These are phyloP conservation scores for Ginglymostoma cirratum DNA, from an alignment of 2,113 vertebrate species.

Conservation along the genomic window DNA sequence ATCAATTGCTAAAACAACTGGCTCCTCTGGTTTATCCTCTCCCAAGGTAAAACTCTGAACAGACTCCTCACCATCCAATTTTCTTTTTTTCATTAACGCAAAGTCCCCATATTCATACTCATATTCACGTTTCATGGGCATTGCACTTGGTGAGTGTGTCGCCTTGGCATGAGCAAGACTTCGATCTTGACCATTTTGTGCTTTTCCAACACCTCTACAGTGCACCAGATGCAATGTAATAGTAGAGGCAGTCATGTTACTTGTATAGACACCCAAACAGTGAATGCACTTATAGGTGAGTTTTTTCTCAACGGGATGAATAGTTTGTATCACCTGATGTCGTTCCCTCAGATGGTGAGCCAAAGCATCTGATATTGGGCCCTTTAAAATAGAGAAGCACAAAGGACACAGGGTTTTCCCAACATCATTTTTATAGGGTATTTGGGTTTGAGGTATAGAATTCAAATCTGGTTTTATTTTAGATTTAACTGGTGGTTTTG, in stretches of 20 bases:
- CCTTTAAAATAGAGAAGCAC: slow-evolving; percentile 95
- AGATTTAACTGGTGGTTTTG: slow-evolving; percentile 74
- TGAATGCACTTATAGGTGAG: slow-evolving; percentile 97
- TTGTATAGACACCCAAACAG: slow-evolving; percentile 93
- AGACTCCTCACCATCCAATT: slow-evolving; percentile 58
- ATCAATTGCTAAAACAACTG: slow-evolving; percentile 79
- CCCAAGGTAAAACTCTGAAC: slow-evolving; percentile 59
- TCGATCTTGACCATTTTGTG: slow-evolving; percentile 88
- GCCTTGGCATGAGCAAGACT: slow-evolving; percentile 64
- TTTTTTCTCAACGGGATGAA: slow-evolving; percentile 96
- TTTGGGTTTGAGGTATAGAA: slow-evolving; percentile 74
- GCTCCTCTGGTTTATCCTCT: slow-evolving; percentile 81
- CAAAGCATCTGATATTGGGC: slow-evolving; percentile 90
- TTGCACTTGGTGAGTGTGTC: slow-evolving; percentile 60
- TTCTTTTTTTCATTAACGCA: slow-evolving; percentile 73
- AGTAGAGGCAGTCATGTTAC: slow-evolving; percentile 98
- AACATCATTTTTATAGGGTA: slow-evolving; percentile 93
- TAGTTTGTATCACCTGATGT: slow-evolving; percentile 94
- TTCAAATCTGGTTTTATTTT: slow-evolving; percentile 66
- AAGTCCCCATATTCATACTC: slow-evolving; percentile 67
- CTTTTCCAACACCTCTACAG: slow-evolving; percentile 90
- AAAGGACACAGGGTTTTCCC: slow-evolving; percentile 95
- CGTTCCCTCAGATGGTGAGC: slow-evolving; percentile 89
- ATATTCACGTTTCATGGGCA: slow-evolving; percentile 70
- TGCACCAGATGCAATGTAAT: slow-evolving; percentile 93